Evolutionary conservation across 2,888 invertebrate species (phyloP).

Genomic region (Drosophila niveifrons): DNA sequence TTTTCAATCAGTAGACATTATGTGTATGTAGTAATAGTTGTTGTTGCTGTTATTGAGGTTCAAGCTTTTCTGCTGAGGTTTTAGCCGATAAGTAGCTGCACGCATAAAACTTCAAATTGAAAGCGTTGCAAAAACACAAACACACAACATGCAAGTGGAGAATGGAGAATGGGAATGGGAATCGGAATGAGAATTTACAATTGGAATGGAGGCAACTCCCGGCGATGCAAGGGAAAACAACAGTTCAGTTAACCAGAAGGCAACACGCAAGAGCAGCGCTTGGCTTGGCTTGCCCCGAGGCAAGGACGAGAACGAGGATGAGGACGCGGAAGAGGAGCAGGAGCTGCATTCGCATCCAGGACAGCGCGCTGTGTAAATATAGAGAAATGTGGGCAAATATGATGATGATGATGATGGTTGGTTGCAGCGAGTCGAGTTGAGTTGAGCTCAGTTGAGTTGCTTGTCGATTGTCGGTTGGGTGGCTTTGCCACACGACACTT

Average conservation of each 20-base stretch:
- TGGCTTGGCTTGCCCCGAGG: slow-evolving; percentile 48
- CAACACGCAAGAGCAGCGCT: slow-evolving; percentile 70
- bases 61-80: slow-evolving; percentile 11
- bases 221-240: slow-evolving; percentile 52
- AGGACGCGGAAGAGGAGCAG: neutral
- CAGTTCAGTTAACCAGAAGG: slow-evolving; percentile 75
- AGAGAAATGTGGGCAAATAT: slow-evolving; percentile 62
- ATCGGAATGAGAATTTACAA: slow-evolving; percentile 20
- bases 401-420: slow-evolving; percentile 34
- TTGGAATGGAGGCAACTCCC: slow-evolving; percentile 8
- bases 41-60: slow-evolving; percentile 21
- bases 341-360: slow-evolving; percentile 52
- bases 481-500: slow-evolving; percentile 30
- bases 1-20: slow-evolving; percentile 52
- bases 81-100: slow-evolving; percentile 56
- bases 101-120: slow-evolving; percentile 58
- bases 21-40: neutral
- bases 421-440: neutral
- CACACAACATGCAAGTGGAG: slow-evolving; percentile 21
- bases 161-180: neutral
- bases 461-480: slow-evolving; percentile 24
- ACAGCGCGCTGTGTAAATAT: slow-evolving; percentile 60
- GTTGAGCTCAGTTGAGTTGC: slow-evolving; percentile 6
- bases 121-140: slow-evolving; percentile 21
- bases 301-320: slow-evolving; percentile 21